Evolutionary conservation across 2,888 invertebrate genomes (phyloP).

Genomic region (Brenthis daphne): DNA sequence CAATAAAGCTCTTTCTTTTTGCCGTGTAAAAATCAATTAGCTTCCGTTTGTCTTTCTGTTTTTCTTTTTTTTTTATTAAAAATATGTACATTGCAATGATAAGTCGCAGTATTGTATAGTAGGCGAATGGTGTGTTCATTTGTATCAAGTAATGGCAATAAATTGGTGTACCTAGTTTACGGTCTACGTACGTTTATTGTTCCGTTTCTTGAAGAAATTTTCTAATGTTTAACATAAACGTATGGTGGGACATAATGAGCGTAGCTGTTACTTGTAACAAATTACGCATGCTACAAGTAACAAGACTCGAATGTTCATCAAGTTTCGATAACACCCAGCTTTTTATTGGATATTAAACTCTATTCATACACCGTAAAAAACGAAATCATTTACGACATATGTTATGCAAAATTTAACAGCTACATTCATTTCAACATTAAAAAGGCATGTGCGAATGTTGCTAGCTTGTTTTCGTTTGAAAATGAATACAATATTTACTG

Average conservation of each 20-base stretch:
- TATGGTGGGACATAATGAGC: too few species aligned
- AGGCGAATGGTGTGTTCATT: neutral
- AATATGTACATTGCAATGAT: neutral
- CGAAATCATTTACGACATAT: neutral
- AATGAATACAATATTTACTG: neutral
- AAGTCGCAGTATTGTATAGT: neutral
- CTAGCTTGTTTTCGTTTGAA: neutral
- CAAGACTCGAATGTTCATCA: neutral
- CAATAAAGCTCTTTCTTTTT: conserved; percentile 8
- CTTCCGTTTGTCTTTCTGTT: conserved; percentile 20
- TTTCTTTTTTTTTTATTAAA: conserved; percentile 4
- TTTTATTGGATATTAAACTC: conserved; percentile 7
- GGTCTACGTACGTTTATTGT: too few species aligned
- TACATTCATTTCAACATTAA: neutral
- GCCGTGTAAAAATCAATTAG: conserved; percentile 13
- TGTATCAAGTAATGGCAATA: neutral
- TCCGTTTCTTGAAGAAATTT: too few species aligned
- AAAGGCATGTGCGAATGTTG: conserved; percentile 11
- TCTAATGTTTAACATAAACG: neutral
- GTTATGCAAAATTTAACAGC: conserved; percentile 1
- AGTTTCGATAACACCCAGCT: conserved; percentile 2
- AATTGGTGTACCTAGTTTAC: too few species aligned
- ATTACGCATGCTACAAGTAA: conserved; percentile 44
- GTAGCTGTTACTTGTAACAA: conserved; percentile 14
- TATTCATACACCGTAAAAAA: neutral